These are phyloP conservation scores for Melanargia galathea DNA, from an alignment of 2,888 invertebrate genomes.

Conservation along the genomic window DNA sequence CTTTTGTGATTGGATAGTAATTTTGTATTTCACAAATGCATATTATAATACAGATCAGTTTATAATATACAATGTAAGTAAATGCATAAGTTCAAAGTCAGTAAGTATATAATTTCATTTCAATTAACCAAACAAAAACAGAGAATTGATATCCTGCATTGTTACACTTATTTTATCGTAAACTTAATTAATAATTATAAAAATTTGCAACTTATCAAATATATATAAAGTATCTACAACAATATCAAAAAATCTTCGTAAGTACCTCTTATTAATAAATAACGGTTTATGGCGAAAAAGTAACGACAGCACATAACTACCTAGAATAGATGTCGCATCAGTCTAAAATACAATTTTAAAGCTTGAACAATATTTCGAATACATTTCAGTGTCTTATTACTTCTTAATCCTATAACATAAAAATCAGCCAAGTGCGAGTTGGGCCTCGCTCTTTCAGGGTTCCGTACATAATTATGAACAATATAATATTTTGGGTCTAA, in stretches of 20 bases:
- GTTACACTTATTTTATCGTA: neutral
- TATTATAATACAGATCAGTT: conserved; percentile 6
- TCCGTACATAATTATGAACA: neutral
- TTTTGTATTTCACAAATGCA: neutral
- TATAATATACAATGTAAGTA: neutral
- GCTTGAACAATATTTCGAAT: conserved; percentile 15
- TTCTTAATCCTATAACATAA: neutral
- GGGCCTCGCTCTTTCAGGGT: neutral
- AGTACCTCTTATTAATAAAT: no score
- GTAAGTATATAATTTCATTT: neutral
- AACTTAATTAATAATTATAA: neutral
- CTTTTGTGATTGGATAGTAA: neutral
- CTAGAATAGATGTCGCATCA: neutral
- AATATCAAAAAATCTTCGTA: neutral
- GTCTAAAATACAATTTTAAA: conserved; percentile 13
- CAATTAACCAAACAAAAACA: neutral
- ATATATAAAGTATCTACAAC: conserved; percentile 8
- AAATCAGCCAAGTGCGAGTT: neutral
- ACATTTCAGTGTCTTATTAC: neutral
- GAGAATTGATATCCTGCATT: neutral
- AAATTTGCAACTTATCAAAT: neutral
- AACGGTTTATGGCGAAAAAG: neutral
- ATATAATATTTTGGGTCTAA: no score
- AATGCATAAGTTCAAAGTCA: neutral
- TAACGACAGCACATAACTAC: neutral